phyloP scores from a whole-genome alignment of 2,797 vertebrate species.

The Urocyon cinereoargenteus region DNA sequence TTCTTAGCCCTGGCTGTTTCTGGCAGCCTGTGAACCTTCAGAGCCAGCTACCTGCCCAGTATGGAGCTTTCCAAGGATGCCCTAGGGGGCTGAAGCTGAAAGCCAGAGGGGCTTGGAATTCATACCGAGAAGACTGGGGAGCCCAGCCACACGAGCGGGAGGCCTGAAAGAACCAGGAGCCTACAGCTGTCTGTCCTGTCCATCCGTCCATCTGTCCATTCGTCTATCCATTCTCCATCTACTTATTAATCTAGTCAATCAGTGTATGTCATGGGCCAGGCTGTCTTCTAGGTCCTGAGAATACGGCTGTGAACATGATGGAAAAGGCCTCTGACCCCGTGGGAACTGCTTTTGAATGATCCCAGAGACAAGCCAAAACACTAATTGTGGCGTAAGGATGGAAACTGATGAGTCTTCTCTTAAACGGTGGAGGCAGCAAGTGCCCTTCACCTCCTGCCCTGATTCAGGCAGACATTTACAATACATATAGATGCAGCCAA shows the following conservation, averaged over 20 bases:
- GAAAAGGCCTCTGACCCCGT: slow-evolving; percentile 7
- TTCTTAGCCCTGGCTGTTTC: slow-evolving; percentile 11
- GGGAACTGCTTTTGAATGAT: background rate
- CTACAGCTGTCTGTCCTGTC: background rate
- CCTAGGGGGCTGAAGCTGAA: background rate
- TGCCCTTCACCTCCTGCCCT: background rate
- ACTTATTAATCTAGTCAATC: background rate
- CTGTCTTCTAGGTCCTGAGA: background rate
- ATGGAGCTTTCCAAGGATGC: background rate
- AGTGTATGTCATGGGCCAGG: background rate
- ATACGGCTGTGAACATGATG: background rate
- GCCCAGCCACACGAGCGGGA: background rate
- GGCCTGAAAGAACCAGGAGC: background rate
- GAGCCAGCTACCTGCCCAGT: background rate
- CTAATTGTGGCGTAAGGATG: background rate
- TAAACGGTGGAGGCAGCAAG: background rate
- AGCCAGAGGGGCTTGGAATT: background rate
- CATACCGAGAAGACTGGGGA: background rate
- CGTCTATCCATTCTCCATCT: background rate
- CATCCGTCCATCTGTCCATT: too few relatives aligned
- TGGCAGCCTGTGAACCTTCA: background rate
- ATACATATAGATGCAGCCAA: background rate
- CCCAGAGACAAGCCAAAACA: background rate
- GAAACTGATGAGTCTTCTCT: background rate
- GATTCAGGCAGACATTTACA: background rate